A percentile compares a stretch with the other conserved stretches of the same genome.
Evolutionary conservation across 2,888 invertebrate species (phyloP).

Genomic region (Morinoia aosen): DNA sequence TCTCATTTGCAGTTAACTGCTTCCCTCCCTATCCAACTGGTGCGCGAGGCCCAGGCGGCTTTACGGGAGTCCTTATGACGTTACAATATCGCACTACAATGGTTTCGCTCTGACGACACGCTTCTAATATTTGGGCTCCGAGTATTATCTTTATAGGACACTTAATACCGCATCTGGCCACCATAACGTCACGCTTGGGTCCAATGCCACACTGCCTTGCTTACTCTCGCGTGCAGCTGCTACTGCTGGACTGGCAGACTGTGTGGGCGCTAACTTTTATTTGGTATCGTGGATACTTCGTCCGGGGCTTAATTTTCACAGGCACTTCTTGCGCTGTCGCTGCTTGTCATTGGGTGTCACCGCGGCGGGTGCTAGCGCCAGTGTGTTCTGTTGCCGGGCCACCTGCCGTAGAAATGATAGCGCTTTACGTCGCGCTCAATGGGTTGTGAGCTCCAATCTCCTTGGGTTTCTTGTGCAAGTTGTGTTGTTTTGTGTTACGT

Average conservation of each 20-base stretch:
- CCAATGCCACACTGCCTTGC: slow-evolving; percentile 22
- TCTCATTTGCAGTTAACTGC: slow-evolving; percentile 1
- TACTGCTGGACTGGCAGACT: background rate
- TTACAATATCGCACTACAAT: slow-evolving; percentile 46
- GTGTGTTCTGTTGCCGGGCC: background rate
- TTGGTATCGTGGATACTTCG: slow-evolving; percentile 1
- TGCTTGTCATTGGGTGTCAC: background rate
- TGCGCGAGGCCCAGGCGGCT: background rate
- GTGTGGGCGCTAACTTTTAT: background rate
- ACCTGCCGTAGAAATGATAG: background rate
- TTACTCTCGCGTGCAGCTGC: background rate
- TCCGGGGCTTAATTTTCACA: background rate
- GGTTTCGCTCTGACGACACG: slow-evolving; percentile 40
- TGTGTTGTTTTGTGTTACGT: background rate
- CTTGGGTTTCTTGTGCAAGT: background rate
- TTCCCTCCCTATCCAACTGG: background rate
- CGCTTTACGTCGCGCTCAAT: background rate
- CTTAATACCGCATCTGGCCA: slow-evolving; percentile 42
- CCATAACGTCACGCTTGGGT: slow-evolving; percentile 41
- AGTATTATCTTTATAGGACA: slow-evolving; percentile 50
- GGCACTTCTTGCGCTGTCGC: background rate
- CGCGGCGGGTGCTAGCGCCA: background rate
- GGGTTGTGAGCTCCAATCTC: background rate
- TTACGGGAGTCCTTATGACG: slow-evolving; percentile 48
- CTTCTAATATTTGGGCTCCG: slow-evolving; percentile 36